Evolutionary conservation across 92 coral and sea anemone species (phyloP).

Genomic region (Porites evermanni): DNA sequence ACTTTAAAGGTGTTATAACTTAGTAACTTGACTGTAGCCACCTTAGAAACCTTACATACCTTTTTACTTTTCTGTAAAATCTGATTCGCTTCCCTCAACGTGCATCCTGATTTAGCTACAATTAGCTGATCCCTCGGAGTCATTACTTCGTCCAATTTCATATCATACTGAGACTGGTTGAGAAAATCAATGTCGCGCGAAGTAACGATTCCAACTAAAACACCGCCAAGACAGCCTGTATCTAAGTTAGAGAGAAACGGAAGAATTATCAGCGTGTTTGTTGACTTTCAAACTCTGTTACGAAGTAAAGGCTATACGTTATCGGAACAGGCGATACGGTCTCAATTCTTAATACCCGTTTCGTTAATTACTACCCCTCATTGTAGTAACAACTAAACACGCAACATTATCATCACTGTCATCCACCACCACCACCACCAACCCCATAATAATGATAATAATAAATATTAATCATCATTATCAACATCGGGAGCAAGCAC

Average conservation of each 20-base stretch:
- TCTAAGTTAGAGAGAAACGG: conserved; percentile 49
- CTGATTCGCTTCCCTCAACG: conserved; percentile 85
- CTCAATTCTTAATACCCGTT: too few species aligned
- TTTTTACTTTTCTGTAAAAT: conserved; percentile 94
- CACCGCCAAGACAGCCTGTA: conserved; percentile 91
- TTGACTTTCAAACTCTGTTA: background rate
- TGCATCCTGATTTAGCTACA: conserved; percentile 91
- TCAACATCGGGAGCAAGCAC: too few species aligned
- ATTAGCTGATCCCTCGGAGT: conserved; percentile 84
- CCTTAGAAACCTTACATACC: conserved; percentile 37
- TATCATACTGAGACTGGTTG: conserved; percentile 47
- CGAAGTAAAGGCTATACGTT: too few species aligned
- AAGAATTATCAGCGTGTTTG: background rate
- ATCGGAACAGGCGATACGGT: too few species aligned
- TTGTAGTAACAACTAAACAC: too few species aligned
- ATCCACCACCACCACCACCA: too few species aligned
- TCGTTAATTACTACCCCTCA: too few species aligned
- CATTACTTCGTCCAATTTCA: conserved; percentile 88
- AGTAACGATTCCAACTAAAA: conserved; percentile 92
- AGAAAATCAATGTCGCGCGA: conserved; percentile 98
- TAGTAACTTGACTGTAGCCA: too few species aligned
- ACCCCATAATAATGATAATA: too few species aligned
- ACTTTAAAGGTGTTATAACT: too few species aligned
- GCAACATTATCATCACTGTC: too few species aligned
- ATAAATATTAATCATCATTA: too few species aligned